Evolutionary conservation across 2,888 invertebrate species (phyloP), one percentile per base, ranked within the genome.

Genomic region (Calliopum simillimum): DNA sequence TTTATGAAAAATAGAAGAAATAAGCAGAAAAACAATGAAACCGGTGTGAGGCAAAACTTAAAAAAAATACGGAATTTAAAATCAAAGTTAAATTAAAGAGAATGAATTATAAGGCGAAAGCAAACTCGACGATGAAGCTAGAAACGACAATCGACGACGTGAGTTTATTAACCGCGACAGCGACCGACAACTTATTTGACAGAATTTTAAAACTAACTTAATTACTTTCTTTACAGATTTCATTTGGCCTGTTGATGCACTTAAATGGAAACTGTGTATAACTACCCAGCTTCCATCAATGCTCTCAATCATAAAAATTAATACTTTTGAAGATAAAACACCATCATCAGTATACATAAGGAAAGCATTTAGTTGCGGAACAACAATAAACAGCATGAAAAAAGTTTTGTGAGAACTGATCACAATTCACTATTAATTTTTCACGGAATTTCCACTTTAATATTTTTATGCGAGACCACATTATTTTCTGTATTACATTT

Each of bases 11-110:
- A 68, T 59, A 69, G 55, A 55, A 68, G 65, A 43, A 55, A 61
- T 49, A 62, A 64, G 59, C 66, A 71, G 70, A 74, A 74, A 73
- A 74, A 70, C 72, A 74, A 63, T 69, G 70, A 74, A 74, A 59
- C 71, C 72, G 74, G 72, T 69, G 68, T 68, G 70, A 67, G 70
- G 49, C 41, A 25, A 47, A 71, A 46, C 14, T 41, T 16, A 44
- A 66, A 58, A 66, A 55, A 21, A 56, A 25, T 23, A 55, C 49
- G 49, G 41, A 16, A 16, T 16, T 25, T 19, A 44, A 47, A n/a
- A 13, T n/a, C 59, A 65, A 56, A 56, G 44, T n/a, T 23, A 46
- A 25, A 33, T n/a, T 44, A 63, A 63, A 33, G 46, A 43, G 67
- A 58, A 58, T 49, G 49, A 67, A n/a, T n/a, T n/a, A n/a, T n/a